These are phyloP conservation scores for Ceratotherium simum DNA, from an alignment of 2,113 vertebrate species.

Conservation along the genomic window DNA sequence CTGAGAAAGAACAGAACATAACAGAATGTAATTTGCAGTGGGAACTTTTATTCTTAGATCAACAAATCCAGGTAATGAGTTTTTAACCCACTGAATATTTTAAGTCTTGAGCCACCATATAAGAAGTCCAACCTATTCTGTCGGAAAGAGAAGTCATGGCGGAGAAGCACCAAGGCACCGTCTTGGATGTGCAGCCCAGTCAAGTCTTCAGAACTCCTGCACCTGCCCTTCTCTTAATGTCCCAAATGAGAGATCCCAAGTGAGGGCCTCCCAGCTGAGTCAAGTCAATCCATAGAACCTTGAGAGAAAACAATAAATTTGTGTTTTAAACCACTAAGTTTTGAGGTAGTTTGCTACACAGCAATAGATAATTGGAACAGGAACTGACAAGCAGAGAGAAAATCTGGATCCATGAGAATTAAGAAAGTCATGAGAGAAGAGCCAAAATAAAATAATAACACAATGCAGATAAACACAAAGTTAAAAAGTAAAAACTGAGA, in stretches of 20 bases:
- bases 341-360: not conserved
- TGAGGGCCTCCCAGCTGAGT: not conserved
- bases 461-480: not conserved
- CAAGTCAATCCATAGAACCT: not conserved
- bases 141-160: not conserved
- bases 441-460: not conserved
- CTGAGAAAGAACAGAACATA: not conserved
- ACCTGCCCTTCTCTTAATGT: not conserved
- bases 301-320: not conserved
- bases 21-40: not conserved
- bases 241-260: not conserved
- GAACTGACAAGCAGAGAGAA: not conserved
- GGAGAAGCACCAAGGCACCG: not conserved
- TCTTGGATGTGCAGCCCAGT: not conserved
- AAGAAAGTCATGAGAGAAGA: not conserved
- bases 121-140: not conserved
- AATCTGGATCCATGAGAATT: not conserved
- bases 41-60: not conserved
- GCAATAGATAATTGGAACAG: not conserved
- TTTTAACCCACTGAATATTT: not conserved
- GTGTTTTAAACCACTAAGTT: not conserved
- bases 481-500: not conserved
- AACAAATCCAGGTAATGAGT: not conserved
- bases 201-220: not conserved
- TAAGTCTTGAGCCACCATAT: not conserved